phyloP scores from a whole-genome alignment of 2,888 invertebrate species.

The Oligia latruncula region DNA sequence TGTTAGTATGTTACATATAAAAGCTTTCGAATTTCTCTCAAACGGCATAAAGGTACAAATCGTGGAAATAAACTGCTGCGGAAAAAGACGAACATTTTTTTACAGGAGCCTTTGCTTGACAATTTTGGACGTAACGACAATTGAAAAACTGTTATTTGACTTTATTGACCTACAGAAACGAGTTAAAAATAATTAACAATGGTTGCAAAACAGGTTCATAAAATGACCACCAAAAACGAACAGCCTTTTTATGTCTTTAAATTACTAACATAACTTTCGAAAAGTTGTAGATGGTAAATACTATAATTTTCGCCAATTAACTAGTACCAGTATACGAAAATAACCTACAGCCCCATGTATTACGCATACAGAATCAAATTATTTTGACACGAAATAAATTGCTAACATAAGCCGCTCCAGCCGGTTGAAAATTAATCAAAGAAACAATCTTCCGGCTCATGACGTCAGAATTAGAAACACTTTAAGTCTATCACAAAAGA shows the following conservation, averaged over 20 bases:
- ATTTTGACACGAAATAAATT: constrained; percentile 56
- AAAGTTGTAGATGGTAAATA: neutral
- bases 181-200: neutral
- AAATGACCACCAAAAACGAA: neutral
- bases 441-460: constrained; percentile 77
- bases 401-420: constrained; percentile 44
- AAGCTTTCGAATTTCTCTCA: constrained; percentile 51
- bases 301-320: constrained; percentile 12
- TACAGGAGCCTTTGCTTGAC: neutral
- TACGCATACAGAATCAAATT: constrained; percentile 32
- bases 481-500: constrained; percentile 77
- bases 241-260: constrained; percentile 6
- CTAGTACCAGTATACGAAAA: neutral
- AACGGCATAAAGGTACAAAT: constrained; percentile 45
- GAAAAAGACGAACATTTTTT: constrained; percentile 33
- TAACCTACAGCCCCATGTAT: neutral
- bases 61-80: constrained; percentile 29
- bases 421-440: constrained; percentile 77
- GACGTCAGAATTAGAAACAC: constrained; percentile 74
- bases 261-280: constrained; percentile 24
- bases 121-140: neutral
- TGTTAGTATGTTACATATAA: constrained; percentile 41
- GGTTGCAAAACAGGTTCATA: constrained; percentile 1
- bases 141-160: constrained; percentile 6
- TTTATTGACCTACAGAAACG: neutral